Base-by-base conservation (phyloP, 2,797 vertebrate genomes). In the Pterois miles region DNA sequence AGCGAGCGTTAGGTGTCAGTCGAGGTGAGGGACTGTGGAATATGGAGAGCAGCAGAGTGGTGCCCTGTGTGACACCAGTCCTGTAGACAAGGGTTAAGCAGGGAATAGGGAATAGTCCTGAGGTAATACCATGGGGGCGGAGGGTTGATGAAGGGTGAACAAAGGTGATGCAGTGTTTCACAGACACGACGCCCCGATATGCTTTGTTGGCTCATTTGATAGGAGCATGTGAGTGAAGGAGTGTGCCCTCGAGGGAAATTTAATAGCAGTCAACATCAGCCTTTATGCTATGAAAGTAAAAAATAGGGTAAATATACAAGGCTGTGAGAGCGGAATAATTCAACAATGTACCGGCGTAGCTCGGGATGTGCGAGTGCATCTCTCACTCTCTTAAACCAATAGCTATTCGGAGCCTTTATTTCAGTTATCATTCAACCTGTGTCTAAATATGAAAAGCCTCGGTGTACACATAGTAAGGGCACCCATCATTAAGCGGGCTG, bases 171-270 rank as follows among this genome's bases (percentile, higher is more conserved):
- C 89, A 72, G 89, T 93, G 93, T 93, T 94, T 93, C 93, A 90
- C 91, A 93, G 90, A 93, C 88, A 82, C 79, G 86, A 88, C 89
- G 88, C 91, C 36, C 86, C 88, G 92, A 94, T 93, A 93, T 94
- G 94, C 93, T 93, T 93, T 94, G 91, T 94, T 93, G 91, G 93
- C 92, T 93, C 91, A 92, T 94, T 94, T 93, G 90, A 92, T 91
- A 90, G 90, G 88, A 89, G 88, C 89, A 76, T 90, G 89, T 90
- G 91, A 92, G 91, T 90, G 92, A 93, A 91, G 89, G 84, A 92
- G 88, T 72, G 84, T 22, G 84, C 91, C 89, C 91, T 90, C 90
- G 1, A 75, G 93, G 93, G 93, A 94, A 94, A 93, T 94, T 93
- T 94, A 94, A 94, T 93, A 92, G 90, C 90, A 92, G 93, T 93